Conservation (phyloP, 2,888 invertebrate genomes). For the Thelaira solivaga region DNA sequence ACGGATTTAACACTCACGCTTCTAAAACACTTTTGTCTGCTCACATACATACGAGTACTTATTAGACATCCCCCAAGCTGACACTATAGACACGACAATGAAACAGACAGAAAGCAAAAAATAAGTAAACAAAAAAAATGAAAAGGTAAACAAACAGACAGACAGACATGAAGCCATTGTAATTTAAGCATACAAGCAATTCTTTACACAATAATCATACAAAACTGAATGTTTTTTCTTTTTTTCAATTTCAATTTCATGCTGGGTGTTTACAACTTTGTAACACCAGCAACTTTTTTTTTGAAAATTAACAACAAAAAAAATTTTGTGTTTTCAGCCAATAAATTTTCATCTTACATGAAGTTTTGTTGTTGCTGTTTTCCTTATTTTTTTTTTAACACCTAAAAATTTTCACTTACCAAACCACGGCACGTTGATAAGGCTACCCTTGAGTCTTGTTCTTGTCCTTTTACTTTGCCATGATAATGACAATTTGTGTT, state of each 20-base stretch:
- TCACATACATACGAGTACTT: no score
- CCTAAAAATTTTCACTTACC: constrained; percentile 80
- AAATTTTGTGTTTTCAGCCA: not conserved
- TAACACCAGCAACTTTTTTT: not conserved
- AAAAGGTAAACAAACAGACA: not conserved
- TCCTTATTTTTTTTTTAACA: no score
- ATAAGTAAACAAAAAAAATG: not conserved
- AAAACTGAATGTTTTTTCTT: not conserved
- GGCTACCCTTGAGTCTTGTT: constrained; percentile 83
- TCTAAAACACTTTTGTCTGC: constrained; percentile 45
- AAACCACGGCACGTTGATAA: constrained; percentile 89
- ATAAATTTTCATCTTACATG: constrained; percentile 11
- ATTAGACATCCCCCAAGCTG: constrained; percentile 40
- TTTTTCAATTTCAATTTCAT: not conserved
- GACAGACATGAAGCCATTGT: constrained; percentile 9
- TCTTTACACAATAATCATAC: not conserved
- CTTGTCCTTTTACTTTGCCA: constrained; percentile 84
- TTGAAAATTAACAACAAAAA: not conserved
- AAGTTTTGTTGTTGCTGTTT: no score
- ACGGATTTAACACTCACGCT: constrained; percentile 56
- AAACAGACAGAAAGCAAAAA: constrained; percentile 18
- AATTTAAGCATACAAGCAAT: not conserved
- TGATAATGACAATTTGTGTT: constrained; percentile 86
- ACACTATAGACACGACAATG: constrained; percentile 6
- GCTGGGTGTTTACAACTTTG: constrained; percentile 10